A percentile compares a stretch with the other conserved stretches of the same genome.
Evolutionary conservation across 1,140 invertebrate genomes (phyloP).

Genomic region (Lepidurus arcticus): DNA sequence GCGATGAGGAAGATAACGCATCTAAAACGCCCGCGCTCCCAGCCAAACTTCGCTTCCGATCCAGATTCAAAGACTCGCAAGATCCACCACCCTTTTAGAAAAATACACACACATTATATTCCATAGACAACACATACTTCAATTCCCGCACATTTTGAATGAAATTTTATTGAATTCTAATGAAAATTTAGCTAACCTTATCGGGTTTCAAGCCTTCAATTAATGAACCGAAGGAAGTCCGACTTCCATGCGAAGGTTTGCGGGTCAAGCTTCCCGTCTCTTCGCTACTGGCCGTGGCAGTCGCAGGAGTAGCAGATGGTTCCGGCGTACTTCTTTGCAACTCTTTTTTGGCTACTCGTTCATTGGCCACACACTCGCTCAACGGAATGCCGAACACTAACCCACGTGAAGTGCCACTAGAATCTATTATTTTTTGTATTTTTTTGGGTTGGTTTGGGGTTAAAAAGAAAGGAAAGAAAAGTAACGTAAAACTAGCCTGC

Average conservation of each 20-base stretch:
- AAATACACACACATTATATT: too few species aligned
- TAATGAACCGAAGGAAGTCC: conserved; percentile 62
- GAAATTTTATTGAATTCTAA: background rate
- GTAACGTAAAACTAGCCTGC: conserved; percentile 9
- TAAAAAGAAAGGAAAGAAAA: background rate
- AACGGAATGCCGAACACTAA: conserved; percentile 77
- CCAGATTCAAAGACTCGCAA: conserved; percentile 58
- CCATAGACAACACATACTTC: background rate
- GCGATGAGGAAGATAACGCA: conserved; percentile 29
- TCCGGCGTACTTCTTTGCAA: conserved; percentile 25
- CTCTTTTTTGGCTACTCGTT: conserved; percentile 43
- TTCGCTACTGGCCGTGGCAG: conserved; percentile 36
- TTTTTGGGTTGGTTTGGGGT: conserved; percentile 3
- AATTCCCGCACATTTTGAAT: too few species aligned
- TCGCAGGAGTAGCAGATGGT: conserved; percentile 30
- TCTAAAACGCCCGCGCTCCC: conserved; percentile 53
- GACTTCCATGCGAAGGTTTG: conserved; percentile 56
- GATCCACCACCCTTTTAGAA: conserved; percentile 50
- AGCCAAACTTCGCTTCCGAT: conserved; percentile 51
- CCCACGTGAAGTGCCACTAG: conserved; percentile 38
- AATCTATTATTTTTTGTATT: background rate
- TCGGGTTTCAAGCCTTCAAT: conserved; percentile 50
- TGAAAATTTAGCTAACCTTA: conserved; percentile 27
- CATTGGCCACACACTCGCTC: conserved; percentile 71
- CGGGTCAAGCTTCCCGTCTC: conserved; percentile 45